Evolutionary conservation across 2,888 invertebrate genomes (phyloP), one percentile per base, ranked within the genome.

Genomic region (Luffia ferchaultella): DNA sequence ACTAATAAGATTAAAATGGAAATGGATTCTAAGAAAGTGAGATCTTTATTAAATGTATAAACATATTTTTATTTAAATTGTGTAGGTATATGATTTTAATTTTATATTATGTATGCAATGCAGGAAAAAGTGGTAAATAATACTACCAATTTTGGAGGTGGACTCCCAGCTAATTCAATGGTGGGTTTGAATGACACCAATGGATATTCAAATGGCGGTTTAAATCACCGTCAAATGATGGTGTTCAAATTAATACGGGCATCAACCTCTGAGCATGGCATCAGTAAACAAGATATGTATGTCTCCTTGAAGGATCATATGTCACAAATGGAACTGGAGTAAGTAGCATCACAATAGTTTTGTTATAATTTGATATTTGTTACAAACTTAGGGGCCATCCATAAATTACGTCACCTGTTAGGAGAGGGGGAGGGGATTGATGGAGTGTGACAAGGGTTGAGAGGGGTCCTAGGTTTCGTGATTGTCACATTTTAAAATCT

Each of bases 1-100:
- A 72, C 79, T 57, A 84, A 82, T 58, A 83, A 74, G 59, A 67
- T 83, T 0, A 80, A 80, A 64, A 77, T 85, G 78, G 82, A 85
- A 62, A 74, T 74, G 2, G 75, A 79, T 53, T 76, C 78, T 15
- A 83, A 82, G 55, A 83, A 83, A 73, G 85, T 84, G 68, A 52
- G 49, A 17, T 45, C 7, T 18, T 17, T 17, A 3, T 18, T 3
- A 42, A 1, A 41, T 30, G 30, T 49, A 47, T 16, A 47, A n/a
- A 12, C 30, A 30, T 30, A 7, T 30, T 16, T 43, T 17, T 7
- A 46, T 46, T 18, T 18, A 16, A 30, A 30, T n/a, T n/a, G n/a
- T n/a, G n/a, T n/a, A n/a, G n/a, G n/a, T n/a, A n/a, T n/a, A n/a
- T n/a, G n/a, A n/a, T n/a, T n/a, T n/a, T n/a, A 12, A 40, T 42